Evolutionary conservation across 2,113 vertebrate genomes (phyloP), one percentile per base, ranked within the genome.

Genomic region (Cnemophilus loriae): DNA sequence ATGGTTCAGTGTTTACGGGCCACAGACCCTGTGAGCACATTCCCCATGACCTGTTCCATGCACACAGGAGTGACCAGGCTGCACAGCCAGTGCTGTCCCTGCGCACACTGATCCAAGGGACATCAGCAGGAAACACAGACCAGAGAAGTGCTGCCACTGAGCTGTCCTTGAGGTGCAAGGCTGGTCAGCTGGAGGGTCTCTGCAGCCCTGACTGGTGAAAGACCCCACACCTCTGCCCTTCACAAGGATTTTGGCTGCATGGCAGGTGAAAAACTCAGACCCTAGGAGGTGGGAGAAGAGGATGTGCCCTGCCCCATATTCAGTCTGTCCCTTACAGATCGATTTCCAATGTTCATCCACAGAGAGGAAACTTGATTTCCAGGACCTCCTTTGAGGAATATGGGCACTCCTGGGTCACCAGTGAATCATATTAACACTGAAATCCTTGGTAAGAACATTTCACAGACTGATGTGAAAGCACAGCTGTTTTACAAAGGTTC

Each of bases 301-400:
- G 28, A 28, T 11, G 52, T 27, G 16, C 5, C 16, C 53, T 53
- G 9, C 28, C 6, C 30, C 14, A 11, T 49, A 80, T 81, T 69
- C 33, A 46, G 4, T 35, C 32, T 77, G 14, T 10, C 22, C 13
- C 7, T 70, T 70, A 30, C 22, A 47, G 9, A 15, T 23, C 0
- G 0, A 20, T 44, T 8, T 24, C 37, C 50, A 37, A 13, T n/a
- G 37, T 9, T 78, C 7, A 0, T n/a, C 6, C 28, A n/a, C 13
- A 21, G 3, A 2, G 9, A 35, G 15, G 20, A 83, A 47, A 49
- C 3, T 15, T 53, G 28, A 46, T 49, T 82, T 79, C n/a, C 28
- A 71, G 24, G 30, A 21, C 21, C 9, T 46, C 11, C 23, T 75
- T 28, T 28, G 26, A 73, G 49, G n/a, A 89, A 44, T 4, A 0